Evolutionary conservation across 1,140 invertebrate species (phyloP).

Genomic region (Hypsibius dujardini): DNA sequence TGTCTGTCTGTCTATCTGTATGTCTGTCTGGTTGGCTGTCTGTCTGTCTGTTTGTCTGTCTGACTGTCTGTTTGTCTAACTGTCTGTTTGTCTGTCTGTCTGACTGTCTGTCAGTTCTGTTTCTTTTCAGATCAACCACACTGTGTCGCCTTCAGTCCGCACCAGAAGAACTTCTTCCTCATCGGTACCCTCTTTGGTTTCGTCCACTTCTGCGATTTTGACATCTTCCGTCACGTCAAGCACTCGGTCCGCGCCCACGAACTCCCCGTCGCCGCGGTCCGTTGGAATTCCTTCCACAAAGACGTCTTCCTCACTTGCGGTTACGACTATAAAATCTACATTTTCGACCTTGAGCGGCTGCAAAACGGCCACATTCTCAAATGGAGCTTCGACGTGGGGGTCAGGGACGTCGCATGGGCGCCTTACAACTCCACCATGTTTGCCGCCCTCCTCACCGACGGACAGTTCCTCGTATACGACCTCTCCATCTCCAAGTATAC

Average conservation of each 20-base stretch:
- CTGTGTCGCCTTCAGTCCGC: not conserved
- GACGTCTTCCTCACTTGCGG: constrained; percentile 4
- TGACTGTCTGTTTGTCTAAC: no score
- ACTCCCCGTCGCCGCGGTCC: constrained; percentile 3
- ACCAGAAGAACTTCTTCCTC: constrained; percentile 1
- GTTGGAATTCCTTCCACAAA: constrained; percentile 5
- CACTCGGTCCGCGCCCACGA: not conserved
- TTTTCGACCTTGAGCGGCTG: not conserved
- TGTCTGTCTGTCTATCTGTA: no score
- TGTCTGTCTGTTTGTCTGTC: no score
- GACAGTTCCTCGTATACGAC: not conserved
- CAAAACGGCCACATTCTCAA: constrained; percentile 5
- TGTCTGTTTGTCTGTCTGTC: no score
- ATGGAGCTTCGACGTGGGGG: constrained; percentile 8
- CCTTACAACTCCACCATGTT: constrained; percentile 2
- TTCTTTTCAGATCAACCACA: not conserved
- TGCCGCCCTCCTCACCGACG: not conserved
- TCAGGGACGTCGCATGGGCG: not conserved
- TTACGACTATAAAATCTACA: constrained; percentile 10
- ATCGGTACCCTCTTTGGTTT: constrained; percentile 5
- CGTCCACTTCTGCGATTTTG: constrained; percentile 9
- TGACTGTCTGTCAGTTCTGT: no score
- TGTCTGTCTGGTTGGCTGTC: no score
- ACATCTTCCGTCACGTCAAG: constrained; percentile 5
- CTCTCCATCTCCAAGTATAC: not conserved